Conservation (phyloP, 2,797 vertebrate species). For the Cyprinella venusta region DNA sequence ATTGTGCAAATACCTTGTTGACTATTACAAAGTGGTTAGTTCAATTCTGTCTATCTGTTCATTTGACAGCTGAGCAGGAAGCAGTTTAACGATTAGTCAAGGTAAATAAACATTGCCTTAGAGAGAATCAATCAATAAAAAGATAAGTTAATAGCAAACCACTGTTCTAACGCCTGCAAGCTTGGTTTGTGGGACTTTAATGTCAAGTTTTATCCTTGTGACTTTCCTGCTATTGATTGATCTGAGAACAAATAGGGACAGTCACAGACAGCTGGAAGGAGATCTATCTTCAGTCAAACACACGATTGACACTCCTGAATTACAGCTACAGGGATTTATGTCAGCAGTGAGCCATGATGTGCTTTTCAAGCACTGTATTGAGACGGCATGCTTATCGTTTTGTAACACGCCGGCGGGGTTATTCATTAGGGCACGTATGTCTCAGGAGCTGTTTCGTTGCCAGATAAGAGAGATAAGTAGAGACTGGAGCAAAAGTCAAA, state of each 20-base stretch:
- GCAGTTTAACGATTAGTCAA: background rate
- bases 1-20: background rate
- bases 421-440: background rate
- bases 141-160: background rate
- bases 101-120: background rate
- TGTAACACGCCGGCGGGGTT: conserved; percentile 20
- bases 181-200: background rate
- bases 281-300: background rate
- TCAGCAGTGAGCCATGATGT: background rate
- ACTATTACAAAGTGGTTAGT: too few species aligned
- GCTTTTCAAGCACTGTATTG: background rate
- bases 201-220: background rate
- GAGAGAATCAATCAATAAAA: background rate
- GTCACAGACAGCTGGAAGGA: background rate
- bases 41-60: background rate
- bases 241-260: background rate
- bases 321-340: conserved; percentile 19
- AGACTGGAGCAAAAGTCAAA: conserved; percentile 47
- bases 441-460: background rate
- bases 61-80: conserved; percentile 13
- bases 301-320: background rate
- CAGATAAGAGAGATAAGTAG: background rate
- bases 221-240: background rate
- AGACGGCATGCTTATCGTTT: conserved; percentile 6
- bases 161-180: background rate